Percentiles rank a stretch among this genome's conserved stretches.
These are phyloP conservation scores for Ophioderma brevispina DNA, from an alignment of 35 echinoderm and acorn worm species.

Conservation along the genomic window DNA sequence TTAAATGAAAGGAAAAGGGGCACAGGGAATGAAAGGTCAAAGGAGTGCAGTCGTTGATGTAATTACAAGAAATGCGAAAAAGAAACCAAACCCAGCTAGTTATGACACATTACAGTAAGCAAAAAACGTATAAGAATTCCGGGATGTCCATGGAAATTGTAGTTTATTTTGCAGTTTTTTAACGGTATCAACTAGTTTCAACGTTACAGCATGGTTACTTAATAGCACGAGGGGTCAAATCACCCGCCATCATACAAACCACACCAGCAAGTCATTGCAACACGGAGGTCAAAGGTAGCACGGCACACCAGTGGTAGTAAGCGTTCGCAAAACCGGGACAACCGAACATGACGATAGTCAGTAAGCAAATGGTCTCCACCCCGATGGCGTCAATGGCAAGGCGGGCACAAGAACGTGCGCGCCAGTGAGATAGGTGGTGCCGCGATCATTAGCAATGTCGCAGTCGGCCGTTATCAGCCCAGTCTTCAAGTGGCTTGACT, in stretches of 20 bases:
- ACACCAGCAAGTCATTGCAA: background rate
- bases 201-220: no score
- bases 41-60: no score
- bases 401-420: background rate
- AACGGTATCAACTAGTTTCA: no score
- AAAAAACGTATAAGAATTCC: no score
- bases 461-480: background rate
- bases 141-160: no score
- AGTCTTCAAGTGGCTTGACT: background rate
- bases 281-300: background rate
- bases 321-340: background rate
- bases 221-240: background rate
- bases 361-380: background rate
- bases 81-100: no score
- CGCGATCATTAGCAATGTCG: background rate
- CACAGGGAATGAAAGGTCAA: no score
- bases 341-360: background rate
- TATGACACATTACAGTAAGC: no score
- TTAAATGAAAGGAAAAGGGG: no score
- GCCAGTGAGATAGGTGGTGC: background rate
- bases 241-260: background rate
- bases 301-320: background rate
- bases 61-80: no score
- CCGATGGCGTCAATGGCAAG: no score
- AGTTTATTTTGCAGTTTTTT: no score